These are phyloP conservation scores for Ancistrus triradiatus DNA, from an alignment of 2,113 vertebrate genomes.

Conservation along the genomic window DNA sequence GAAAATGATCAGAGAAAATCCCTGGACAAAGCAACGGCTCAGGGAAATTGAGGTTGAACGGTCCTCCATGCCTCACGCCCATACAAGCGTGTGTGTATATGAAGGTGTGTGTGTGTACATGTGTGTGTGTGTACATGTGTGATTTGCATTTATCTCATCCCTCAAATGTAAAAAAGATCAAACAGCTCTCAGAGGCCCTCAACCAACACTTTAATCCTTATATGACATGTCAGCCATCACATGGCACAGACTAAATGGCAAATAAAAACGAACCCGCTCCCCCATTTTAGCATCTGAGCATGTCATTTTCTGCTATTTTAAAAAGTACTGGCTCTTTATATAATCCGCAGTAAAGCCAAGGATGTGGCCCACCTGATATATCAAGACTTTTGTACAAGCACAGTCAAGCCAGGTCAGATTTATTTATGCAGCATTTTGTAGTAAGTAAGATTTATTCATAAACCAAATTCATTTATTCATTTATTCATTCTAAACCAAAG, in stretches of 20 bases:
- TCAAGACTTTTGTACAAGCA: neutral
- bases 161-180: conserved; percentile 17
- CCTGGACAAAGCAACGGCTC: conserved; percentile 6
- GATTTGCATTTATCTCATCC: conserved; percentile 8
- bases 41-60: conserved; percentile 9
- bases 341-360: neutral
- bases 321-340: neutral
- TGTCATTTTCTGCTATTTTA: neutral
- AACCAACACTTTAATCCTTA: conserved; percentile 7
- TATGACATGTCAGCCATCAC: neutral
- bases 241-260: neutral
- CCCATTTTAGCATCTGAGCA: neutral
- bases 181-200: conserved; percentile 5
- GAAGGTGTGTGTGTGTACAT: conserved; percentile 15
- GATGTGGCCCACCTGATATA: neutral
- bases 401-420: too few relatives aligned
- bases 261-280: neutral
- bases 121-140: neutral
- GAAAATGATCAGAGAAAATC: conserved; percentile 36
- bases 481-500: too few relatives aligned
- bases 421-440: too few relatives aligned
- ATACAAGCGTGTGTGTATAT: conserved; percentile 17
- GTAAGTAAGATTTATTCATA: too few relatives aligned
- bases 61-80: neutral
- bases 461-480: too few relatives aligned